phyloP scores from a whole-genome alignment of 2,113 vertebrate species.

The Trogon surrucura region DNA sequence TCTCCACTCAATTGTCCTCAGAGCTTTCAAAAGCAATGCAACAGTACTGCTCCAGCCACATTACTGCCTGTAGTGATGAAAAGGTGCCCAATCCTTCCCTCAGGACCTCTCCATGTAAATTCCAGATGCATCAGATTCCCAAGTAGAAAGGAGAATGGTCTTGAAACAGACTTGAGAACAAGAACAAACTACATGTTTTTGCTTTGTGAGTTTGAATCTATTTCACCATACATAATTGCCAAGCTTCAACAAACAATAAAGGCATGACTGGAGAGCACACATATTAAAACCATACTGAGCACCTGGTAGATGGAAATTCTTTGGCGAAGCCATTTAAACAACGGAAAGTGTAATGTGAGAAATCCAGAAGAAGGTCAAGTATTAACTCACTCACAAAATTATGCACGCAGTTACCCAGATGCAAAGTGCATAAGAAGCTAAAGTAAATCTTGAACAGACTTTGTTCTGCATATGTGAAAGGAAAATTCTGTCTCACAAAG shows the following conservation, averaged over 20 bases:
- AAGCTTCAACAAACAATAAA: background rate
- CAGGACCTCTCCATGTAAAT: background rate
- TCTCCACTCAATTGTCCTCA: background rate
- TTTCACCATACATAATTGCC: background rate
- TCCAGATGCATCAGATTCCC: background rate
- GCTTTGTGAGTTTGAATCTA: background rate
- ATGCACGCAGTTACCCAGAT: background rate
- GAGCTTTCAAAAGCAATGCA: background rate
- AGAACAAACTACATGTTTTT: background rate
- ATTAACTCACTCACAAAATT: background rate
- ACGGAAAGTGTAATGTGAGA: background rate
- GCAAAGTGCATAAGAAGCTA: background rate
- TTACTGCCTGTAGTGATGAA: background rate
- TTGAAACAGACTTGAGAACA: background rate
- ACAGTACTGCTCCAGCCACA: background rate
- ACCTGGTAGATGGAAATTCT: background rate
- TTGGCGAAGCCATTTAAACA: background rate
- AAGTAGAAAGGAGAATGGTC: background rate
- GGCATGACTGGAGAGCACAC: background rate
- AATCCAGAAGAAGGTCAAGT: background rate
- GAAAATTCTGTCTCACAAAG: background rate
- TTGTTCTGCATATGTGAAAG: background rate
- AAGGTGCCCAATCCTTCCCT: background rate
- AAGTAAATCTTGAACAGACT: background rate
- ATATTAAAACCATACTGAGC: background rate